Evolutionary conservation across 2,797 vertebrate species (phyloP), one percentile per base, ranked within the genome.

Genomic region (Clarias pachynema): DNA sequence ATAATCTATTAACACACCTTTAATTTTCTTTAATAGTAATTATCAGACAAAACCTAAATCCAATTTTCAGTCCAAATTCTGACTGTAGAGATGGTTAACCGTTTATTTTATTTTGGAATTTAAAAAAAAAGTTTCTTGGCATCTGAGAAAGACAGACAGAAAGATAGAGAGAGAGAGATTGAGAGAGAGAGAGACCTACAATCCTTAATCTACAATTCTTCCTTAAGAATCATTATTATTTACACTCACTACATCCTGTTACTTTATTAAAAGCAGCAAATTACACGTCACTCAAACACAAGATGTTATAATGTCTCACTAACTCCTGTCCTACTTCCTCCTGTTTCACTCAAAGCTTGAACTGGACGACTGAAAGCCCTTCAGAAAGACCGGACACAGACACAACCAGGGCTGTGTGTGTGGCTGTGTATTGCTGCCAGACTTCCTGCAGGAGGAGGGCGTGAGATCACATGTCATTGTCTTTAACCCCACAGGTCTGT

Each of bases 241-340:
- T 81, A 69, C 59, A 89, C 73, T 78, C 34, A 85, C 83, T 79
- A 89, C 83, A 73, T 57, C 75, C 56, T 85, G 81, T 78, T 80
- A 44, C 24, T 82, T 89, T 85, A 7, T 49, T 15, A n/a, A 49
- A 73, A 49, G 40, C 70, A 40, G 5, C 22, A 44, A n/a, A 44
- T 29, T 74, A 74, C 9, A 53, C 6, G 0, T 74, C 72, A 29
- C n/a, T 53, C 44, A 29, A 53, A 29, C 37, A 26, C 22, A 29
- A 44, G 69, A 8, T 29, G 72, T 56, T 16, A 56, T 75, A 49
- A 26, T 15, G 24, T 53, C 72, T 26, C 44, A 1, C 72, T 26
- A 53, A n/a, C 40, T 53, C 72, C 72, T 53, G 70, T 53, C 56
- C 74, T 22, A 3, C 5, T 75, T 57, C 49, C 20, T 4, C 16